Base-by-base conservation (phyloP, 2,888 invertebrate genomes). In the Carabus problematicus region DNA sequence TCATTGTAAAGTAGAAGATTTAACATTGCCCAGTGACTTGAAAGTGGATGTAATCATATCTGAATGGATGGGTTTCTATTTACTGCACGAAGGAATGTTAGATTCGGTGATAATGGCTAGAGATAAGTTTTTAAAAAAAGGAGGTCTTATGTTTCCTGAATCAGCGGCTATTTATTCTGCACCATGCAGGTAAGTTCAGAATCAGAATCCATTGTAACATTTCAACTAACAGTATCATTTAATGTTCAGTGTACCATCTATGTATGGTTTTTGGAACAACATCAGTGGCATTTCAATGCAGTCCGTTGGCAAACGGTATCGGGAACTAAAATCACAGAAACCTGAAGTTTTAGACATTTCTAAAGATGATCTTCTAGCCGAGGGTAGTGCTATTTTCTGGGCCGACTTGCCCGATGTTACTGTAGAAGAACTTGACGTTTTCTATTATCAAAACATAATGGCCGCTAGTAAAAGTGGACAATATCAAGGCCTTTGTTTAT, bases 11-110 rank as follows among this genome's bases (percentile, higher is more conserved):
- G 87, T 94, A 7, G 95, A 96, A 84, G 90, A 95, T 77, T 85
- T 95, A 2, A 64, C 60, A 8, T 80, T 93, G 60, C 89, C 91
- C 0, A 82, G 80, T 72, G 77, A 87, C 61, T 85, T 85, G 8
- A 89, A 91, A 81, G 92, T 94, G 1, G 97, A 97, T 81, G 87
- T 95, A 8, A 93, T 98, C 72, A 88, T 98, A 4, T 97, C 97
- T 0, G 97, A 98, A 83, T 98, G 97, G 97, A 98, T 98, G 97
- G 97, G 97, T 0, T 97, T 97, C 81, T 97, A 95, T 82, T 84
- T 98, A 41, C 82, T 98, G 12, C 97, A 97, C 78, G 97, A 98
- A 82, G 95, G 94, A 7, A 98, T 98, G 98, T 80, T 98, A 64
- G 93, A 96, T 79, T 94, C 96, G 0, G 92, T 98, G 2, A 82